phyloP scores from a whole-genome alignment of 2,888 invertebrate genomes.

The Epinotia brunnichana region DNA sequence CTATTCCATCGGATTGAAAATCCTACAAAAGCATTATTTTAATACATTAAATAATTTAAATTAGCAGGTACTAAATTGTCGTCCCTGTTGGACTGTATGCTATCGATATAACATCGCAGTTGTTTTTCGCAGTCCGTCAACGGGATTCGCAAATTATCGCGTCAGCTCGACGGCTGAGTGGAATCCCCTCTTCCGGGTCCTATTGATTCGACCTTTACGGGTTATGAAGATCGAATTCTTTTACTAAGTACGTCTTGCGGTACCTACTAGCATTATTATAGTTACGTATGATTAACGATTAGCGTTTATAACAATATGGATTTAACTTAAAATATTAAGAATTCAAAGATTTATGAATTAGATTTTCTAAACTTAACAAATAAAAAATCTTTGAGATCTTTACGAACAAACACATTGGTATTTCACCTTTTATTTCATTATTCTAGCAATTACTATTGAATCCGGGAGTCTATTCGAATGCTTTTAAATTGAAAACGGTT shows the following conservation, averaged over 20 bases:
- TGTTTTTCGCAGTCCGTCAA: conserved; percentile 7
- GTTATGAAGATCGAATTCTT: neutral
- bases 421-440: neutral
- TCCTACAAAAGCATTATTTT: neutral
- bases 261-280: neutral
- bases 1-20: neutral
- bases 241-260: neutral
- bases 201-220: conserved; percentile 46
- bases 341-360: no score
- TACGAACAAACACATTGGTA: neutral
- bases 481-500: no score
- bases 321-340: no score
- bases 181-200: conserved; percentile 42
- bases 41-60: neutral
- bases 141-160: conserved; percentile 45
- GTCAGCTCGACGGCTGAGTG: conserved; percentile 15
- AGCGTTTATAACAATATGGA: neutral
- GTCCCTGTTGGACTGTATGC: no score
- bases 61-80: no score
- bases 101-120: conserved; percentile 5
- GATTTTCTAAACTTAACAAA: no score
- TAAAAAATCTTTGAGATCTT: no score
- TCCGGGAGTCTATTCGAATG: neutral
- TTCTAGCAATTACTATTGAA: neutral
- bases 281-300: no score